Evolutionary conservation across 1,140 invertebrate species (phyloP).

Genomic region (Lycorma delicatula): DNA sequence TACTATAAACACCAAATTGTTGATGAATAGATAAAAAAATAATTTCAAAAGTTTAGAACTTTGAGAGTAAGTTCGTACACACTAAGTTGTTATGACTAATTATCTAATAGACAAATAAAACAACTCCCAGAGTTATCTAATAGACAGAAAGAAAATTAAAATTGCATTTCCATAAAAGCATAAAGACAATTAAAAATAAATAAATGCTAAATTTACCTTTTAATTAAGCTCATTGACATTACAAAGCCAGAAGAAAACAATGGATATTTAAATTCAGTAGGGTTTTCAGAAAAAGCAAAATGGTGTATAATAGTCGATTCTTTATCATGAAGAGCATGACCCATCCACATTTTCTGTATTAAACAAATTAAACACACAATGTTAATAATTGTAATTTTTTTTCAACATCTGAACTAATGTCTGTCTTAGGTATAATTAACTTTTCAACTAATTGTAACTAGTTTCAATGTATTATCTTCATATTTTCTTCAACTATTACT

Average conservation of each 20-base stretch:
- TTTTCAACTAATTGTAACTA: background rate
- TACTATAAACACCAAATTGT: too few species aligned
- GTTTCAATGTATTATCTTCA: background rate
- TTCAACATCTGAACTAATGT: constrained; percentile 6
- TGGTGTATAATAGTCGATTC: constrained; percentile 85
- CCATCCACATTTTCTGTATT: constrained; percentile 56
- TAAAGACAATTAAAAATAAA: background rate
- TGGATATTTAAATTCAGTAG: constrained; percentile 69
- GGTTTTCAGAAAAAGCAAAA: constrained; percentile 58
- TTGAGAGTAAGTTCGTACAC: too few species aligned
- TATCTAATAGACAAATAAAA: background rate
- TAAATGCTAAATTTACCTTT: constrained; percentile 46
- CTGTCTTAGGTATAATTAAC: background rate
- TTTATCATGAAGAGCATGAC: constrained; percentile 62
- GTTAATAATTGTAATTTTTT: constrained; percentile 12
- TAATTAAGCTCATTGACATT: constrained; percentile 55
- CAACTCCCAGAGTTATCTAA: background rate
- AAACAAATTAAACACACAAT: constrained; percentile 16
- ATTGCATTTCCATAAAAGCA: background rate
- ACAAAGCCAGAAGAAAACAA: constrained; percentile 69
- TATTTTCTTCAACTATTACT: background rate
- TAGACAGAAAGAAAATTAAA: background rate
- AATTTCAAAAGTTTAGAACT: too few species aligned
- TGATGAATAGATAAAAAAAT: too few species aligned
- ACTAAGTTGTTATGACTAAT: background rate